phyloP scores from a whole-genome alignment of 2,113 vertebrate species.

The Phrynosoma blainvillii region DNA sequence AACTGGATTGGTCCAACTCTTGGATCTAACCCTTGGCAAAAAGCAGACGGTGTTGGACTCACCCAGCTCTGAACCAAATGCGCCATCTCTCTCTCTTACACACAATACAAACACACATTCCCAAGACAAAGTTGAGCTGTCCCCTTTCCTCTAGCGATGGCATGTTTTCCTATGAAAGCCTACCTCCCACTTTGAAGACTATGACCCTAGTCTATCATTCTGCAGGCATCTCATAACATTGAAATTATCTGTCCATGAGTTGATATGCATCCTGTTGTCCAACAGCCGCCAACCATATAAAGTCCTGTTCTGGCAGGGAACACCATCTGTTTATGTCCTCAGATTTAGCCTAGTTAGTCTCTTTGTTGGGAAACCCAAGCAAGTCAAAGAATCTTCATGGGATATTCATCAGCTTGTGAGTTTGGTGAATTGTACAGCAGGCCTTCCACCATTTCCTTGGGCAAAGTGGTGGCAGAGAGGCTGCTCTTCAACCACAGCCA shows the following conservation, averaged over 20 bases:
- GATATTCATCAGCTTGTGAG: no score
- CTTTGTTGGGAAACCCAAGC: no score
- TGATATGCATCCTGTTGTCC: background rate
- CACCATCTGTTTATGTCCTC: no score
- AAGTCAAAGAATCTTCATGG: background rate
- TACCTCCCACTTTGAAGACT: background rate
- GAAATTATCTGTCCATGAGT: background rate
- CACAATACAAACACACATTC: background rate
- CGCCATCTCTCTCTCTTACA: no score
- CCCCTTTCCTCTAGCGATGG: background rate
- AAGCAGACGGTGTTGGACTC: no score
- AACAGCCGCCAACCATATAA: background rate
- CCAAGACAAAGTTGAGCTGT: background rate
- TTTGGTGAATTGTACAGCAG: background rate
- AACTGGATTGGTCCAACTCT: background rate
- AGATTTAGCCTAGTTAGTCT: background rate
- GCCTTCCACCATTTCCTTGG: background rate
- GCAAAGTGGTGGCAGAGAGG: fast-evolving
- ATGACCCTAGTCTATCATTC: background rate
- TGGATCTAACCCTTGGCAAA: no score
- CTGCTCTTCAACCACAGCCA: background rate
- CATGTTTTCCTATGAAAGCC: background rate
- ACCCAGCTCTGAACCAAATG: no score
- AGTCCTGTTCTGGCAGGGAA: background rate
- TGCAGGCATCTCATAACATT: background rate